Evolutionary conservation across 2,888 invertebrate genomes (phyloP).

Genomic region (Oligia strigilis): DNA sequence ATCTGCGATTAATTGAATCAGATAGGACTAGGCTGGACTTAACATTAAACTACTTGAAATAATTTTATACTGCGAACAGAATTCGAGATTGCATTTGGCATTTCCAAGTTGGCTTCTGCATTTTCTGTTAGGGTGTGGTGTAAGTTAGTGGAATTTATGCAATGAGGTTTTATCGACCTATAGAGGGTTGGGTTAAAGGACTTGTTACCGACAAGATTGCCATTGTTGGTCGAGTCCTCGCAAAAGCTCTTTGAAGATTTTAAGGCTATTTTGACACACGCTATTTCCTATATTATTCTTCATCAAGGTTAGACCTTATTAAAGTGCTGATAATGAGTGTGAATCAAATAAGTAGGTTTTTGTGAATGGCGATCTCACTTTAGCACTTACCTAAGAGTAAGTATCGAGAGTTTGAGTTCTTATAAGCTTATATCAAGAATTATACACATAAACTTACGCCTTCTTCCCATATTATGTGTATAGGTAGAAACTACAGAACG

Average conservation of each 20-base stretch:
- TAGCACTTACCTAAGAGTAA: background rate
- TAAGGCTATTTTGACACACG: background rate
- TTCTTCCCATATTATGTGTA: background rate
- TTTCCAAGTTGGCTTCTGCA: conserved; percentile 60
- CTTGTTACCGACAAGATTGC: background rate
- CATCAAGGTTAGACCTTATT: background rate
- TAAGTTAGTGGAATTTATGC: conserved; percentile 42
- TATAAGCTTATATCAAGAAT: background rate
- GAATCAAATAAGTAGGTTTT: background rate
- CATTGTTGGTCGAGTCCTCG: background rate
- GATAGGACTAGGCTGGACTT: conserved; percentile 39
- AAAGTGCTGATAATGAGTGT: background rate
- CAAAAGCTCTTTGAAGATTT: background rate
- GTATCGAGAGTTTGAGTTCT: background rate
- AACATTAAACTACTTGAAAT: conserved; percentile 41
- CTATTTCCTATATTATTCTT: background rate
- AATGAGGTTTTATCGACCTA: background rate
- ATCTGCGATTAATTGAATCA: conserved; percentile 52
- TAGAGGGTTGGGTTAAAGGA: background rate
- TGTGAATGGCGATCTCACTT: background rate
- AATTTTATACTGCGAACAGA: conserved; percentile 51
- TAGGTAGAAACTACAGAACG: background rate
- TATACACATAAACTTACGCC: background rate
- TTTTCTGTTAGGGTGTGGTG: conserved; percentile 57
- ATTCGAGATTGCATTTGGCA: conserved; percentile 61